Evolutionary conservation across 2,888 invertebrate species (phyloP).

Genomic region (Colostygia pectinataria): DNA sequence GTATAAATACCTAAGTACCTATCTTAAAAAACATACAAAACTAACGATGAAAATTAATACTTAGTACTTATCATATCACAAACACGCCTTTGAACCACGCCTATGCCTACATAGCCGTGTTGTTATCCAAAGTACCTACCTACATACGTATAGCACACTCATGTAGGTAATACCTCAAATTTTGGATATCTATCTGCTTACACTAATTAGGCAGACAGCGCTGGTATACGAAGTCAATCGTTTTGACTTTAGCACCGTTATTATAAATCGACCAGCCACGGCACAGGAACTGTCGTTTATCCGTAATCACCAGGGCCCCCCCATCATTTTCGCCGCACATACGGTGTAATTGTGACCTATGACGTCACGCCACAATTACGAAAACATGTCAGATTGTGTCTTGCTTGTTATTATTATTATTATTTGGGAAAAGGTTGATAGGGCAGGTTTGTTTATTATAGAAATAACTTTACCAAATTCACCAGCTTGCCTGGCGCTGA

Average conservation of each 20-base stretch:
- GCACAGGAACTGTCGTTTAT: conserved; percentile 45
- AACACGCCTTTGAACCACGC: too few relatives aligned
- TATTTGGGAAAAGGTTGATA: conserved; percentile 21
- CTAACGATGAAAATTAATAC: too few relatives aligned
- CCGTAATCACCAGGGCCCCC: conserved; percentile 43
- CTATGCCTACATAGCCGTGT: too few relatives aligned
- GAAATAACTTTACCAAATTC: neutral
- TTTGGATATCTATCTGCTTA: too few relatives aligned
- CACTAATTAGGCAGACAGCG: neutral
- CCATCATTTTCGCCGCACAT: conserved; percentile 52
- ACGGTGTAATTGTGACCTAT: conserved; percentile 67
- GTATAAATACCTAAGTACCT: too few relatives aligned
- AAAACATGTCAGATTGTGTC: conserved; percentile 56
- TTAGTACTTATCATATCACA: too few relatives aligned
- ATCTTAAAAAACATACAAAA: too few relatives aligned
- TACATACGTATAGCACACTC: too few relatives aligned
- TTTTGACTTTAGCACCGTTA: conserved; percentile 29
- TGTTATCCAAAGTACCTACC: too few relatives aligned
- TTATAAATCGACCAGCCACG: conserved; percentile 30
- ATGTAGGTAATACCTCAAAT: too few relatives aligned
- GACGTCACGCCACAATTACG: conserved; percentile 61
- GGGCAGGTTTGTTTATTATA: neutral
- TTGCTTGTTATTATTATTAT: conserved; percentile 34
- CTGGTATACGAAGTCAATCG: conserved; percentile 12
- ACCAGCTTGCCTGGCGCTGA: too few relatives aligned